Evolutionary conservation across 2,113 vertebrate genomes (phyloP), one percentile per base, ranked within the genome.

Genomic region (Poeciliopsis turrubarensis): DNA sequence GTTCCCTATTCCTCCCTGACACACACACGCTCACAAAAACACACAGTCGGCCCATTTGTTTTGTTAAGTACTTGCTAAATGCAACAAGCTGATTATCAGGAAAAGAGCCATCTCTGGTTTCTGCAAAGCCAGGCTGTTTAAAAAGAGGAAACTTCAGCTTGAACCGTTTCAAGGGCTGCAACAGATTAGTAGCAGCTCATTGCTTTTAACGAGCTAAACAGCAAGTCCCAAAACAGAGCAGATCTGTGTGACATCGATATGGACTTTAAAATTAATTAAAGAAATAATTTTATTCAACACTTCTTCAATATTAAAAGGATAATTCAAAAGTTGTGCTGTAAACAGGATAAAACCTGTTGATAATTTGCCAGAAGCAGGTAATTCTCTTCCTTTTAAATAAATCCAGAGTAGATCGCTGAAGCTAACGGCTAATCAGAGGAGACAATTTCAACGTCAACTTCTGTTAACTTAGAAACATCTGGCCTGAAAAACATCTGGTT

Each of bases 1-100:
- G 72, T 44, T 79, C 72, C 63, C 65, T 79, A 68, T 70, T 65
- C 54, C 70, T 44, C 73, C 14, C 75, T 37, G 75, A 79, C 76
- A 77, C 74, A 79, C 78, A 71, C 82, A 79, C 76, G 69, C 34
- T 12, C 34, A 11, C 34, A 34, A 57, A 70, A 62, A 73, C 72
- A 76, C 73, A 78, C 78, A 79, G 70, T 34, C 22, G 19, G 83
- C 81, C 95, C 96, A 96, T 96, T 95, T 96, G 96, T 94, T 95
- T 95, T 95, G 90, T 95, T 95, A 94, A 95, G 93, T 94, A 93
- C 82, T 85, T 92, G 94, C 84, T 93, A 94, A 95, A 96, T 90
- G 94, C 91, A 94, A 93, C 91, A 89, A 95, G 93, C 93, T 92
- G 92, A 94, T 95, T 94, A 95, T 92, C 86, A 90, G 85, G 75